phyloP scores from a whole-genome alignment of 2,113 vertebrate species.

The Calyptommatus sinebrachiatus region DNA sequence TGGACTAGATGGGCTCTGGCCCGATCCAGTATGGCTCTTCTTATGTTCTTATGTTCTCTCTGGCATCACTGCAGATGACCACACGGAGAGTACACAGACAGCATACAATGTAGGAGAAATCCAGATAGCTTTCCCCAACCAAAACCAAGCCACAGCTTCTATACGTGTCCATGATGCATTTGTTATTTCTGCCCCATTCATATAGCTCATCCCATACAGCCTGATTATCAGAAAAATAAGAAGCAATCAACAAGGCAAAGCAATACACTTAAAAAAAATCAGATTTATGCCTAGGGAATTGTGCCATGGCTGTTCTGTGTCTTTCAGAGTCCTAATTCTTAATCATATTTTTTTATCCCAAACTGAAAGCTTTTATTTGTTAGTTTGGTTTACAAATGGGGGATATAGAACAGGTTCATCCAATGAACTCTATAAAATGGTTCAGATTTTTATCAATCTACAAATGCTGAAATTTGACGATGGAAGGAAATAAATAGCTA shows the following conservation, averaged over 20 bases:
- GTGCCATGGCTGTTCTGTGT: not conserved
- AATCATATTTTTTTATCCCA: not conserved
- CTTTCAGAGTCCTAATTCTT: not conserved
- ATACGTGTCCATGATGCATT: not conserved
- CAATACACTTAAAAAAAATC: not conserved
- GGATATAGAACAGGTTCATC: not conserved
- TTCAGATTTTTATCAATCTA: not conserved
- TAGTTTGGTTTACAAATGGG: not conserved
- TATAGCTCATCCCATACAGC: not conserved
- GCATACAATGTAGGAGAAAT: too few species aligned
- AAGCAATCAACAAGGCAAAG: not conserved
- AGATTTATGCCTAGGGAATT: not conserved
- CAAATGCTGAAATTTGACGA: not conserved
- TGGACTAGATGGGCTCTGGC: too few species aligned
- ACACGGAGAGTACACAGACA: too few species aligned
- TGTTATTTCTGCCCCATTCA: not conserved
- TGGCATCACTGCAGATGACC: too few species aligned
- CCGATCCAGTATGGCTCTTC: too few species aligned
- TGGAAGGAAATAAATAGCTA: slow-evolving; percentile 6
- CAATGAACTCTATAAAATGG: not conserved
- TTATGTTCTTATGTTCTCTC: too few species aligned
- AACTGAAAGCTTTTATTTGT: not conserved
- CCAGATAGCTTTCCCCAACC: too few species aligned
- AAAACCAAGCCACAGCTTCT: too few species aligned
- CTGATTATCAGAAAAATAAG: not conserved